Conservation (phyloP, 2,113 vertebrate genomes). For the Pelmatolapia mariae region DNA sequence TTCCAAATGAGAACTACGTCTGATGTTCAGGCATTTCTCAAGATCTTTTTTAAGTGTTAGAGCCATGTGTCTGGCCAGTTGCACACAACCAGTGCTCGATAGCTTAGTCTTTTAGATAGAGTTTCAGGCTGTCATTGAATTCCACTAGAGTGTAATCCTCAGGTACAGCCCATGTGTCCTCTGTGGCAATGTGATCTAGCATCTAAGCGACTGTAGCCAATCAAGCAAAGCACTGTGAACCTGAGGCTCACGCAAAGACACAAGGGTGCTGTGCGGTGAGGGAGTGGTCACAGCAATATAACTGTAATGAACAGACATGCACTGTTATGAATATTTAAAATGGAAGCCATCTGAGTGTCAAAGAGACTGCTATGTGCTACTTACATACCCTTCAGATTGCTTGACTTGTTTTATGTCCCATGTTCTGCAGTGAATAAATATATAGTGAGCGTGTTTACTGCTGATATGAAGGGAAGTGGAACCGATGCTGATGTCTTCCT, state of each 20-base stretch:
- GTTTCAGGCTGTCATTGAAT: conserved; percentile 34
- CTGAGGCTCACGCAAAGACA: not conserved
- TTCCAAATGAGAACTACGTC: not conserved
- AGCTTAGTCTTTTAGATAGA: not conserved
- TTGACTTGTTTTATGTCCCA: not conserved
- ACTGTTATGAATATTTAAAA: conserved; percentile 42
- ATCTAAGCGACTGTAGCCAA: conserved; percentile 1
- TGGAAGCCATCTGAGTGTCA: not conserved
- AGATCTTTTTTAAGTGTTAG: not conserved
- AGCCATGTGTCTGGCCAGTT: not conserved
- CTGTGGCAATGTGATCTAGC: conserved; percentile 32
- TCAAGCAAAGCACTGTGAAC: not conserved
- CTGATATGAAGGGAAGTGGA: conserved; percentile 88
- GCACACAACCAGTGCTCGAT: not conserved
- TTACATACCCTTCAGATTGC: not conserved
- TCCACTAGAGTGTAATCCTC: conserved; percentile 23
- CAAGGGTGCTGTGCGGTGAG: not conserved
- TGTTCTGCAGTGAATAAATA: conserved; percentile 89
- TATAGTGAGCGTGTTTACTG: conserved; percentile 89
- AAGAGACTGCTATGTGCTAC: not conserved
- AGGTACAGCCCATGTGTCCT: not conserved
- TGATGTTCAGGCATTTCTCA: not conserved
- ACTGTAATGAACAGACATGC: not conserved
- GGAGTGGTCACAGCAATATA: not conserved
- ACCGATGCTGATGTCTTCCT: conserved; percentile 95